phyloP scores from a whole-genome alignment of 2,888 invertebrate genomes.

The Pseudococcus longispinus region DNA sequence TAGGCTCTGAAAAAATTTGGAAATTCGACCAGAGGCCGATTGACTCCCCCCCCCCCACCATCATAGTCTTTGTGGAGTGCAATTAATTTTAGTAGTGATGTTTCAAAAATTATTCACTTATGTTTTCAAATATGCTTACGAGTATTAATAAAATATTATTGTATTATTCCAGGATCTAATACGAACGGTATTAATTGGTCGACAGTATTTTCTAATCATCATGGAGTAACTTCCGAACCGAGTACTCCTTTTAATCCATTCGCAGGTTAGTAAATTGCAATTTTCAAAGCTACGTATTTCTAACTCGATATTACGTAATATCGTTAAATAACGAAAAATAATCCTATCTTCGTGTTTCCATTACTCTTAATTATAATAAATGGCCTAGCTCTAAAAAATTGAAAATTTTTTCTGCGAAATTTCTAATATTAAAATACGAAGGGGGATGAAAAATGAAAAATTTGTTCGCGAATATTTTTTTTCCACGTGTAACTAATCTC shows the following conservation, averaged over 20 bases:
- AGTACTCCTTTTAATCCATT: slow-evolving; percentile 54
- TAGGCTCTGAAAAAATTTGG: too few relatives aligned
- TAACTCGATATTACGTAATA: background rate
- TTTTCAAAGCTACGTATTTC: background rate
- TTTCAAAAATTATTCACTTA: too few relatives aligned
- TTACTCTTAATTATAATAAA: background rate
- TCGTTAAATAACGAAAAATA: too few relatives aligned
- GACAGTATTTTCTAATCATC: slow-evolving; percentile 45
- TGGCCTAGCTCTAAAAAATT: background rate
- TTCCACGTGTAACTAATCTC: background rate
- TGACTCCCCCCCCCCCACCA: too few relatives aligned
- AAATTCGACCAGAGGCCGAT: too few relatives aligned
- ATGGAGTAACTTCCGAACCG: slow-evolving; percentile 48
- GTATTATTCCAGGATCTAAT: background rate
- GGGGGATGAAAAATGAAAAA: background rate
- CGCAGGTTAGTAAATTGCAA: background rate
- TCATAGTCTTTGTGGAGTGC: too few relatives aligned
- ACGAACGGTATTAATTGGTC: slow-evolving; percentile 50
- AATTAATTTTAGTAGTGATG: too few relatives aligned
- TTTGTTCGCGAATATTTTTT: background rate
- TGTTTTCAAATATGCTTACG: background rate
- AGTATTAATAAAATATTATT: background rate
- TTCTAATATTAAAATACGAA: background rate
- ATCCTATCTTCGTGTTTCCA: background rate
- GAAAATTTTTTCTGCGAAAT: background rate